Percentiles rank a stretch among this genome's conserved stretches.
phyloP scores from a whole-genome alignment of 1,140 invertebrate genomes.

The Wasmannia auropunctata region DNA sequence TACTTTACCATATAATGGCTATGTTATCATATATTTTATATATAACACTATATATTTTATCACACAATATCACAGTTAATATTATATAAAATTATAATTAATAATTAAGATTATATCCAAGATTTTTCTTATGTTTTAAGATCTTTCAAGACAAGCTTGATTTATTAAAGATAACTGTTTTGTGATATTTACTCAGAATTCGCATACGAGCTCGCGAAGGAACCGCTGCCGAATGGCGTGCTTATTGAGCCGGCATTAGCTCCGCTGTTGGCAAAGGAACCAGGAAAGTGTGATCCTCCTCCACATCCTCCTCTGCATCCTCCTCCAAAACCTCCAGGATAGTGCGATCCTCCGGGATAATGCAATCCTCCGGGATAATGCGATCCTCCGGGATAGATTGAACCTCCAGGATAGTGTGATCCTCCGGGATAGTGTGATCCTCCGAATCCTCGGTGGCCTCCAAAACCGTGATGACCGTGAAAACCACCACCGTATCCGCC shows the following conservation, averaged over 20 bases:
- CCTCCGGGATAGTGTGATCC: background rate
- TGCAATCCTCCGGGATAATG: background rate
- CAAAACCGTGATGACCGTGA: conserved; percentile 20
- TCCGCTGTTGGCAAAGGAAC: conserved; percentile 48
- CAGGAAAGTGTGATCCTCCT: conserved; percentile 4
- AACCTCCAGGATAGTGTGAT: too few species aligned
- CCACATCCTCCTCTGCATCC: conserved; percentile 34
- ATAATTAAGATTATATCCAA: background rate
- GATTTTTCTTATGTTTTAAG: background rate
- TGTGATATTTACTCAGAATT: conserved; percentile 63
- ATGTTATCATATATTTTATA: too few species aligned
- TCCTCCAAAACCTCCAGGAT: conserved; percentile 22
- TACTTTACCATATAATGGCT: too few species aligned
- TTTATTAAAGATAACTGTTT: background rate
- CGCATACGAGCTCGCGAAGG: conserved; percentile 57
- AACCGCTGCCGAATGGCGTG: conserved; percentile 63
- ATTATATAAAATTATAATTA: background rate
- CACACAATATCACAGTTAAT: background rate
- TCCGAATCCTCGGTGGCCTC: background rate
- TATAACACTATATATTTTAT: background rate
- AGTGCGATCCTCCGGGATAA: too few species aligned
- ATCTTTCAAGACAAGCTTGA: background rate
- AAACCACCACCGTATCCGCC: conserved; percentile 32
- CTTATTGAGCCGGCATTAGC: conserved; percentile 63
- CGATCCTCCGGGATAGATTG: too few species aligned